Evolutionary conservation across 1,140 invertebrate genomes (phyloP), one percentile per base, ranked within the genome.

Genomic region (Orchesella cincta): DNA sequence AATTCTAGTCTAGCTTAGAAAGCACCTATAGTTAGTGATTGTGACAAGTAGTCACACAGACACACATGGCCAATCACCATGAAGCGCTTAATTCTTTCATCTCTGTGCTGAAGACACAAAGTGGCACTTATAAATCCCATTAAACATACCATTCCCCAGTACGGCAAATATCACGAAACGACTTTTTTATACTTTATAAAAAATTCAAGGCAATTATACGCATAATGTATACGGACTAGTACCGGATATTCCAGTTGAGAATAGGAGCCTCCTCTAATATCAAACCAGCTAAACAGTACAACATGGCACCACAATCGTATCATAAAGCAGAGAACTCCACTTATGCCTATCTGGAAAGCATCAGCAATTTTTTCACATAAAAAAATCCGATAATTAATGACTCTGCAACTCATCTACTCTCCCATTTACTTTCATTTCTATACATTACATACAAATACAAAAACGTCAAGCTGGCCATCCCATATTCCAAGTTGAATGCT

Each of bases 211-310:
- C n/a, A n/a, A n/a, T n/a, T n/a, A n/a, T n/a, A 57, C n/a, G 54
- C 26, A 57, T 57, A 18, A 14, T n/a, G 26, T 12, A 57, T 57
- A 57, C 14, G 12, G n/a, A 67, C 39, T 20, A 67, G 23, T 67
- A 67, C 62, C 62, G 62, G 62, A 67, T 67, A 29, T 67, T 67
- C 62, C 62, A 67, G 62, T 67, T 67, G 62, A 16, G 23, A n/a
- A 8, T 46, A 8, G 5, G n/a, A n/a, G n/a, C n/a, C n/a, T n/a
- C n/a, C n/a, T n/a, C n/a, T n/a, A n/a, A n/a, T n/a, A n/a, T n/a
- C n/a, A n/a, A n/a, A n/a, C n/a, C n/a, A n/a, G n/a, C n/a, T n/a
- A n/a, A n/a, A n/a, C n/a, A 46, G 5, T 46, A 46, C 39, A 46
- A 46, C 39, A 46, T 46, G 18, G 39, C 39, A 46, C 39, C 39